A percentile compares a stretch with the other conserved stretches of the same genome.
These are phyloP conservation scores for Arizona elegans DNA, from an alignment of 2,113 vertebrate genomes.

Conservation along the genomic window DNA sequence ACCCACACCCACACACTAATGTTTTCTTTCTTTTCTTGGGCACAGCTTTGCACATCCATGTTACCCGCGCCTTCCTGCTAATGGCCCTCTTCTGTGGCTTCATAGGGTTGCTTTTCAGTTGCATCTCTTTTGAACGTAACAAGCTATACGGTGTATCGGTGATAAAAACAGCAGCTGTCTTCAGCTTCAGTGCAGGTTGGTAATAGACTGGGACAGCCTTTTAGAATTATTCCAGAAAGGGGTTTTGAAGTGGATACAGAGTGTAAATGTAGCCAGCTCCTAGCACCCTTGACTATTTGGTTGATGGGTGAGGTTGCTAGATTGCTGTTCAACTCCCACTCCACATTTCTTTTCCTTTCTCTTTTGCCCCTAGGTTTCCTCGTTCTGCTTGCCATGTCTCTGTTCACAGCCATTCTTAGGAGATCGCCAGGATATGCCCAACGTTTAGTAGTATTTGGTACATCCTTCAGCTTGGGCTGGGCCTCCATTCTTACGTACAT, in stretches of 20 bases:
- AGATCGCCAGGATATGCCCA: not conserved
- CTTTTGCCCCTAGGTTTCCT: not conserved
- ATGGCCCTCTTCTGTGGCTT: not conserved
- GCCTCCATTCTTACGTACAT: not conserved
- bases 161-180: not conserved
- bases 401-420: not conserved
- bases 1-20: not conserved
- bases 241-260: not conserved
- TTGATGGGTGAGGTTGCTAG: not conserved
- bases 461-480: not conserved
- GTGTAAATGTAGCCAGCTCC: not conserved
- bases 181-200: constrained; percentile 6
- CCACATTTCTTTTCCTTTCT: not conserved
- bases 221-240: not conserved
- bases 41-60: not conserved
- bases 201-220: not conserved
- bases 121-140: not conserved
- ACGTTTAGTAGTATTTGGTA: not conserved
- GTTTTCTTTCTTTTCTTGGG: not conserved
- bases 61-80: not conserved
- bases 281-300: not conserved
- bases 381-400: not conserved
- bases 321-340: not conserved
- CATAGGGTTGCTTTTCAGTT: not conserved
- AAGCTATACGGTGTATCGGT: not conserved